Evolutionary conservation across 2,113 vertebrate species (phyloP), one percentile per base, ranked within the genome.

Genomic region (Platichthys stellatus): DNA sequence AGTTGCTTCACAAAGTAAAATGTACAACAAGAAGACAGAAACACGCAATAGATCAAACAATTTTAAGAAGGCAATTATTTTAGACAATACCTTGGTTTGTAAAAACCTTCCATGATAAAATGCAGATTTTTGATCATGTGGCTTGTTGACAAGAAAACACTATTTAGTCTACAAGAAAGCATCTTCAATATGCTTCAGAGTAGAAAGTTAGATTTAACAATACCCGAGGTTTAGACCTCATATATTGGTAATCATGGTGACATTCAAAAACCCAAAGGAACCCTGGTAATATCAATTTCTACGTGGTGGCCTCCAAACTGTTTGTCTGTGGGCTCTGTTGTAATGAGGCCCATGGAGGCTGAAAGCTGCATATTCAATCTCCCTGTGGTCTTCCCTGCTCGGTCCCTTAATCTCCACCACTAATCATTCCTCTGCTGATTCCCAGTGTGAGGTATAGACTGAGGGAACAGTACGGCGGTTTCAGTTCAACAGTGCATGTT

Each of bases 331-430:
- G 71, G 58, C 65, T 79, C 24, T 79, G 56, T 71, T 80, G 80
- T 90, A 91, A 91, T 92, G 84, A 88, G 85, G 74, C 72, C 85
- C 74, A 1, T 17, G n/a, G 81, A 84, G 85, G 81, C 47, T 88
- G 62, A 58, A 60, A 63, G 75, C 62, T 17, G 63, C 84, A 82
- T 76, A 78, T 85, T 81, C 58, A 4, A 54, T 76, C 65, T 89
- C 84, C 80, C 81, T 35, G 68, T 69, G 60, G 83, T 72, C 70
- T 35, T 73, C 26, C 26, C 26, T 59, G 64, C 58, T 61, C 49
- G 7, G 23, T 53, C 70, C 66, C 82, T 77, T 81, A 62, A 64
- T 86, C 71, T 82, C 23, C 24, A 72, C 76, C 74, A 31, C 31
- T 31, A 28, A 90, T 88, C 80, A 76, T 62, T 61, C 63, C 81